Evolutionary conservation across 2,113 vertebrate species (phyloP).

Genomic region (Aramus guarauna): DNA sequence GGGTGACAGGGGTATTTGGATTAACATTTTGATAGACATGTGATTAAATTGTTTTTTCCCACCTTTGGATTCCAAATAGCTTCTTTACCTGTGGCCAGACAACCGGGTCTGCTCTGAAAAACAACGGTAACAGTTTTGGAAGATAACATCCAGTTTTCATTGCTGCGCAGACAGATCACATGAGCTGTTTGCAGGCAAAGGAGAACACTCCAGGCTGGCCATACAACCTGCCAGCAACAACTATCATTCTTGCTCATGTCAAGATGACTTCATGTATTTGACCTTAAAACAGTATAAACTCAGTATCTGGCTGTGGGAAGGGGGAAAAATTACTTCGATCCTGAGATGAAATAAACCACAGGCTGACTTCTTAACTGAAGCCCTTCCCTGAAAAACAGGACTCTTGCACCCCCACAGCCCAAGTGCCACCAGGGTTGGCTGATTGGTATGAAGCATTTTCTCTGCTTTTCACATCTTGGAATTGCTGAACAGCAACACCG

Average conservation of each 20-base stretch:
- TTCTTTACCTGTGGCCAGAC: neutral
- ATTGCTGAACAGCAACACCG: neutral
- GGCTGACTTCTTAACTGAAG: neutral
- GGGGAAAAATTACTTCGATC: neutral
- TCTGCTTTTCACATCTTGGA: neutral
- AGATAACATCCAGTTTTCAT: neutral
- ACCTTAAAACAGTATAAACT: constrained; percentile 12
- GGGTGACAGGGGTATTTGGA: neutral
- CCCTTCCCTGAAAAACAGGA: neutral
- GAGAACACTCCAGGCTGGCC: neutral
- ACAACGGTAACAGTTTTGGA: neutral
- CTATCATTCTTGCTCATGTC: neutral
- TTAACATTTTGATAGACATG: neutral
- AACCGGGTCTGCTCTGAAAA: neutral
- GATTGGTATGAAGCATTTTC: neutral
- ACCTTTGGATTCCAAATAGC: neutral
- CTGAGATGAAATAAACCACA: neutral
- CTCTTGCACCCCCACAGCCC: neutral
- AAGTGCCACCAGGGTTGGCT: neutral
- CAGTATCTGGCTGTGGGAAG: neutral
- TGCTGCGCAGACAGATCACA: neutral
- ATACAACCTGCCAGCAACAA: neutral
- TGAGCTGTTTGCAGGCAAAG: neutral
- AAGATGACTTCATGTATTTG: neutral
- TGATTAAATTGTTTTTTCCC: neutral